Conservation (phyloP, 2,113 vertebrate genomes). For the Lasiurus cinereus region DNA sequence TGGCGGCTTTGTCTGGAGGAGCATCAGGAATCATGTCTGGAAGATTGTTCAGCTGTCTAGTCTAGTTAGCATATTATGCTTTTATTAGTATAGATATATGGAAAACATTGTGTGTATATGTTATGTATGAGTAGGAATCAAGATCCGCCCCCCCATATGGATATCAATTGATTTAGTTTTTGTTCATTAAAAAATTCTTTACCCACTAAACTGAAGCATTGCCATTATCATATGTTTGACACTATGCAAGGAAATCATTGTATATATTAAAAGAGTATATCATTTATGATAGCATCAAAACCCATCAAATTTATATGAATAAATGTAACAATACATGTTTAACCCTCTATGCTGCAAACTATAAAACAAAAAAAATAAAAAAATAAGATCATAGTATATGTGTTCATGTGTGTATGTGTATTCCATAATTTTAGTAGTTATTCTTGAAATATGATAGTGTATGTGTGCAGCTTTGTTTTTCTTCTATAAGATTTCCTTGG, state of each 20-base stretch:
- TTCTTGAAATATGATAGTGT: background rate
- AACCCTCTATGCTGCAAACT: background rate
- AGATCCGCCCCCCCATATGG: background rate
- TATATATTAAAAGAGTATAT: background rate
- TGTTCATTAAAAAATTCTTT: background rate
- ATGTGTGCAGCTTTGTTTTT: background rate
- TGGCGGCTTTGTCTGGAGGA: no score
- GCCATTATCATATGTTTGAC: background rate
- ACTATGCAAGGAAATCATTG: background rate
- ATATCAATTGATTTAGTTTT: background rate
- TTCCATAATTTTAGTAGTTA: background rate
- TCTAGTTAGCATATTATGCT: no score
- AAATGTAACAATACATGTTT: background rate
- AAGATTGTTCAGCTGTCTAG: no score
- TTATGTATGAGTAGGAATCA: background rate
- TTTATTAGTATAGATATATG: background rate
- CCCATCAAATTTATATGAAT: background rate
- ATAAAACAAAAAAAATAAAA: background rate
- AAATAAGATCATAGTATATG: background rate
- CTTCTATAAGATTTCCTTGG: background rate
- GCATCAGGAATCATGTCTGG: no score
- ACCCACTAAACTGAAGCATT: background rate
- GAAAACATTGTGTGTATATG: background rate
- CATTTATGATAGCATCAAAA: background rate
- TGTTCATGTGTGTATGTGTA: background rate